Base-by-base conservation (phyloP, 2,113 vertebrate species). In the Bostrychus sinensis region DNA sequence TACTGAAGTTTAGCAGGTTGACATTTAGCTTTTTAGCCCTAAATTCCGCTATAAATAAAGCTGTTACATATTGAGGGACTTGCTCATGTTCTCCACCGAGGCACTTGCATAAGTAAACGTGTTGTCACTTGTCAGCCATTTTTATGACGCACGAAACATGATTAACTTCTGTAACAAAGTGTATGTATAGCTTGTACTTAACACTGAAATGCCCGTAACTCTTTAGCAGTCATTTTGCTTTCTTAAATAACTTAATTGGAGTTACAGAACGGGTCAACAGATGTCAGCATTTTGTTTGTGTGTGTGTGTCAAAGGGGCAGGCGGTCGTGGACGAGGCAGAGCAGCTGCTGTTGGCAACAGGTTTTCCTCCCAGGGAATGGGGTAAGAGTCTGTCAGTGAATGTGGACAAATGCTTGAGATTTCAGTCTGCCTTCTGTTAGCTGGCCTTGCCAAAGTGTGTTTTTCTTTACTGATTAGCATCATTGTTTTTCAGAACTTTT, bases 311-410 rank as follows among this genome's bases (percentile, higher is more conserved):
- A 69, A 25, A 98, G 96, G 94, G 62, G 92, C 84, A 85, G 95
- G 86, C 25, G 90, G 88, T 75, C 92, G 93, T 72, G 94, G 93
- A 68, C 92, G 95, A 93, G 96, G 94, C 72, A 93, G 95, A 92
- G 95, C 93, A 89, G 81, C 90, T 86, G 90, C 80, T n/a, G n/a
- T n/a, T 30, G 96, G 93, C 78, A 94, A 91, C 91, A 94, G 95
- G 87, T 95, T 97, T 91, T 95, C 95, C 86, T 85, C 92, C 62
- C 95, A 96, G 90, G 94, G 94, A 91, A 96, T 98, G 92, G 96
- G 96, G 97, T 98, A 94, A 93, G 94, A 38, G 42, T 22, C 20
- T 55, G 6, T 56, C n/a, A 7, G 5, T 23, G 7, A n/a, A 9
- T 30, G 1, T 3, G 4, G 51, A 54, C 7, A 16, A 12, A 39